A percentile compares a stretch with the other conserved stretches of the same genome.
These are phyloP conservation scores for Amia ocellicauda DNA, from an alignment of 2,113 vertebrate genomes.

Conservation along the genomic window DNA sequence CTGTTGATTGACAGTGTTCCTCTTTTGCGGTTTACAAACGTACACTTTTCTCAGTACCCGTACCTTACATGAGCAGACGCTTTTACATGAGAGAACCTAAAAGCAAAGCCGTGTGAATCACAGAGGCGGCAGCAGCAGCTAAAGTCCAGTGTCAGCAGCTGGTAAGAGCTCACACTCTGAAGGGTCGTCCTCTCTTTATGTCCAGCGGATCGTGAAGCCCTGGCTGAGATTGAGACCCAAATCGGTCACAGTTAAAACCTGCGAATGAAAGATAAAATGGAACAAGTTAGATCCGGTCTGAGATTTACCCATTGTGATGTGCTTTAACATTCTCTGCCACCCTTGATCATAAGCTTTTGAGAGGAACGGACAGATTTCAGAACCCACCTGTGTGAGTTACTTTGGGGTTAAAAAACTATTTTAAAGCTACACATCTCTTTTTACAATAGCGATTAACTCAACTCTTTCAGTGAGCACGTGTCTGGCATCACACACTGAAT, in stretches of 20 bases:
- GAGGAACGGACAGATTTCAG: no score
- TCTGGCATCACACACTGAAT: no score
- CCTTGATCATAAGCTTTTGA: no score
- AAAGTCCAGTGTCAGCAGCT: not conserved
- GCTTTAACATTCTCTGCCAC: no score
- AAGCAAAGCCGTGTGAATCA: slow-evolving; percentile 3
- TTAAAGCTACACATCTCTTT: no score
- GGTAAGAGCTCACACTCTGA: not conserved
- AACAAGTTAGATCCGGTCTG: not conserved
- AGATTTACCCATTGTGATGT: no score
- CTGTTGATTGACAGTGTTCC: not conserved
- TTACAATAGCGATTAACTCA: no score
- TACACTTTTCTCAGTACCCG: not conserved
- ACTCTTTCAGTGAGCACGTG: no score
- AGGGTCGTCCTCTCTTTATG: slow-evolving; percentile 33
- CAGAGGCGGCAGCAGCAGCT: slow-evolving; percentile 4
- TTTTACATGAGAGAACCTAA: slow-evolving; percentile 12
- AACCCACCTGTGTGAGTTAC: no score
- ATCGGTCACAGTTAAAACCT: slow-evolving; percentile 69
- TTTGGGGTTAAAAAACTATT: no score
- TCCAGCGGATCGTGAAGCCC: slow-evolving; percentile 78
- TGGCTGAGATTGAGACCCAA: slow-evolving; percentile 68
- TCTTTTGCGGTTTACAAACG: not conserved
- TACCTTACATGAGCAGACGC: not conserved
- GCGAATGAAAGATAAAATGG: not conserved